Percentiles rank a stretch among this genome's conserved stretches.
Conservation (phyloP, 2,113 vertebrate genomes). For the Heterochromis multidens region DNA sequence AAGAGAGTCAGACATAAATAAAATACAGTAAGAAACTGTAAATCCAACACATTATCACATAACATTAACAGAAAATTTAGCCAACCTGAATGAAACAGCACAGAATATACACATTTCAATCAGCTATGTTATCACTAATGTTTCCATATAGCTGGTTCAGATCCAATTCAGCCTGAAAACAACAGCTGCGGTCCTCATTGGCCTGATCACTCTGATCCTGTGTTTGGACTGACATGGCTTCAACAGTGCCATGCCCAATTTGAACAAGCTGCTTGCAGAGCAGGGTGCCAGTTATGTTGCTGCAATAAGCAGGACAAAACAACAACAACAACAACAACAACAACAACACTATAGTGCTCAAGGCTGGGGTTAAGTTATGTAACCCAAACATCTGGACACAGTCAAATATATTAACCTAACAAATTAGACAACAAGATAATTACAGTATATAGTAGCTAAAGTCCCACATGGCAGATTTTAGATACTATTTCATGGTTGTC, state of each 20-base stretch:
- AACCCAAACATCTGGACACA: neutral
- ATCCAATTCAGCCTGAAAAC: neutral
- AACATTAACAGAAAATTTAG: neutral
- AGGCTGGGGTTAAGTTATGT: neutral
- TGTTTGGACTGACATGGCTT: neutral
- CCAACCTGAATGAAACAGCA: neutral
- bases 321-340: neutral
- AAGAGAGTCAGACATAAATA: conserved; percentile 32
- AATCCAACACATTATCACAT: neutral
- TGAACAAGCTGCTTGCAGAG: conserved; percentile 19
- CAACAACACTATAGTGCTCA: neutral
- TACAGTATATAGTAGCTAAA: neutral
- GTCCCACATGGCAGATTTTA: neutral
- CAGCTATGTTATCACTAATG: neutral
- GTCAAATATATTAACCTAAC: neutral
- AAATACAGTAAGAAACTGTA: neutral
- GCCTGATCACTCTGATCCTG: neutral
- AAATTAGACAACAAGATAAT: neutral
- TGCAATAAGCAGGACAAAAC: neutral
- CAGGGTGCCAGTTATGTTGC: neutral
- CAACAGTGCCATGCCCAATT: neutral
- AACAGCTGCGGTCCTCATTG: conserved; percentile 24
- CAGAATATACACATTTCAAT: neutral
- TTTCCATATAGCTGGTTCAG: neutral
- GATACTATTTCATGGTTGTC: neutral